Base-by-base conservation (phyloP, 1,140 invertebrate genomes). In the Procambarus clarkii region DNA sequence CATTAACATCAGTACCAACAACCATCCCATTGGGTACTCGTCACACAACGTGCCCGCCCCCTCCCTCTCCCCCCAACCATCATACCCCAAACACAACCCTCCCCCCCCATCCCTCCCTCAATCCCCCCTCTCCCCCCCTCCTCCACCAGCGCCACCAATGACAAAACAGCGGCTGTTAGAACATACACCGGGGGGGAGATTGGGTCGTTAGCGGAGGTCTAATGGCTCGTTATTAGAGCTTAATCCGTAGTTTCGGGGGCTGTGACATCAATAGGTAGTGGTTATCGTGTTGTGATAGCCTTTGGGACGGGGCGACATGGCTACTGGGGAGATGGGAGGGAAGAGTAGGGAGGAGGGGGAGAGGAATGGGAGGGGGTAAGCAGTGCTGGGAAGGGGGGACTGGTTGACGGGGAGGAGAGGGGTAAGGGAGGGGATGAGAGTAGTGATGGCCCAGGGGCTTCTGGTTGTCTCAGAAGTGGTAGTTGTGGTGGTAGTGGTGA, bases 261-360 rank as follows among this genome's bases (percentile, higher is more conserved):
- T 60, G n/a, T 84, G 82, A 84, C 82, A 84, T 46, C 82, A 84
- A 84, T 84, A 84, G 45, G 54, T 64, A 60, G 82, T 84, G 8
- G 82, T 84, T 84, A 84, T 18, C 21, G 58, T 45, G 64, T 8
- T n/a, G 34, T 46, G 54, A 46, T 54, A 45, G n/a, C 13, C 50
- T 44, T n/a, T 69, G 60, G 60, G 60, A 64, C 13, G 60, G 60
- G 60, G 9, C 21, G 58, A 5, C 18, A 60, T 18, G 15, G 69
- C 69, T 74, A 24, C 69, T 74, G n/a, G n/a, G 69, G 60, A 64
- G 60, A 11, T 13, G 58, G 84, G 69, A 58, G 44, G 54, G 21
- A 81, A 3, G 45, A n/a, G 15, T 24, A 21, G 79, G 24, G 50
- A 44, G 46, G 79, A 58, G 7, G 46, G 13, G 50, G 11, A 81